Conservation (phyloP, 2,797 vertebrate genomes). For the Valencia hispanica region DNA sequence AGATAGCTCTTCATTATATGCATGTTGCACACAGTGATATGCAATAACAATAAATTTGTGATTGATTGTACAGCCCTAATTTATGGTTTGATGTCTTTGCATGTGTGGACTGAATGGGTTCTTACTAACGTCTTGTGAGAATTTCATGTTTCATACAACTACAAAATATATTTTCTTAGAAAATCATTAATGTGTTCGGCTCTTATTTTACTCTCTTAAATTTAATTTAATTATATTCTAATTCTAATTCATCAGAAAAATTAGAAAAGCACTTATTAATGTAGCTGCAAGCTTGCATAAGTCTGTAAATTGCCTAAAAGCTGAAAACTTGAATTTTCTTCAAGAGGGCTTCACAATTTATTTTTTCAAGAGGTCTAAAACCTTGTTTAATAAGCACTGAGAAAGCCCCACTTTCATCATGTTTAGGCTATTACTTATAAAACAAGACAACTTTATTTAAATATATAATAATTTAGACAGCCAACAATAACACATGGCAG, state of each 20-base stretch:
- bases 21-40: background rate
- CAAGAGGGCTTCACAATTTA: background rate
- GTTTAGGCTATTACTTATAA: constrained; percentile 26
- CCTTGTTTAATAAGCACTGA: constrained; percentile 2
- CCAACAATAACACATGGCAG: constrained; percentile 39
- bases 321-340: background rate
- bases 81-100: background rate
- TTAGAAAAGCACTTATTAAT: background rate
- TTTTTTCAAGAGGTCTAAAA: background rate
- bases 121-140: background rate
- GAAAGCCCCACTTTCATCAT: constrained; percentile 16
- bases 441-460: constrained; percentile 19
- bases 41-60: background rate
- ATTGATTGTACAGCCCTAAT: background rate
- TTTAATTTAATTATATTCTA: too few species aligned
- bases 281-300: background rate
- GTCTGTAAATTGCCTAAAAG: background rate
- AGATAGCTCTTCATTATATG: too few species aligned
- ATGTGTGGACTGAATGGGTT: background rate
- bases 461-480: constrained; percentile 45
- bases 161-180: background rate
- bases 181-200: background rate
- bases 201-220: background rate
- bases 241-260: background rate
- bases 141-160: background rate